phyloP scores from a whole-genome alignment of 1,140 invertebrate genomes.

The Drosophila auraria region DNA sequence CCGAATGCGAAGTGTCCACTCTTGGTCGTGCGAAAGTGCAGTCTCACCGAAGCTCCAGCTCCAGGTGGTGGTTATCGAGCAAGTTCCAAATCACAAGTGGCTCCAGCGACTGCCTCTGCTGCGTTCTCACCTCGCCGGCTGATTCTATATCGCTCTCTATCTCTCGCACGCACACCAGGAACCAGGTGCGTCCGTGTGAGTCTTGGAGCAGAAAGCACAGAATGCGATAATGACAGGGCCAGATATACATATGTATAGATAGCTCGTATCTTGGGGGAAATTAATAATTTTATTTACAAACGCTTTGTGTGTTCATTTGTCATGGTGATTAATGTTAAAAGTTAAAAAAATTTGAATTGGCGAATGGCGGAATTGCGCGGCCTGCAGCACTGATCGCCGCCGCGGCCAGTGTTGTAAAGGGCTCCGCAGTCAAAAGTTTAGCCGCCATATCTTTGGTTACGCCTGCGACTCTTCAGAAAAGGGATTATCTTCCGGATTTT shows the following conservation, averaged over 20 bases:
- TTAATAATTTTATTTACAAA: constrained; percentile 43
- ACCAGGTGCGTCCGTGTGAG: not conserved
- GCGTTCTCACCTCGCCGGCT: constrained; percentile 50
- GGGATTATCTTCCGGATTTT: constrained; percentile 68
- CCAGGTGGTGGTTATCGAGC: constrained; percentile 30
- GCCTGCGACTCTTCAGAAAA: constrained; percentile 71
- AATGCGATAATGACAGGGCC: not conserved
- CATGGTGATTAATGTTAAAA: constrained; percentile 38
- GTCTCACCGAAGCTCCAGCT: constrained; percentile 32
- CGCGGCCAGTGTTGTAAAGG: constrained; percentile 17
- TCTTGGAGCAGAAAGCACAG: not conserved
- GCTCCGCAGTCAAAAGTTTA: constrained; percentile 13
- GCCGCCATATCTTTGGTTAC: constrained; percentile 24
- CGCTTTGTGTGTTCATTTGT: constrained; percentile 19
- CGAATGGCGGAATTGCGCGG: constrained; percentile 11
- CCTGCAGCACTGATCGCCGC: constrained; percentile 21
- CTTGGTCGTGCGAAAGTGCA: constrained; percentile 37
- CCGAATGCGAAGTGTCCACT: not conserved
- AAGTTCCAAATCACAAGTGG: constrained; percentile 50
- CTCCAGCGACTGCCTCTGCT: constrained; percentile 31
- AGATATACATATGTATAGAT: constrained; percentile 5
- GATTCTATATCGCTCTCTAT: constrained; percentile 37
- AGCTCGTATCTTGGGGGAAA: constrained; percentile 12
- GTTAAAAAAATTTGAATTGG: constrained; percentile 18
- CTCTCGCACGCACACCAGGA: constrained; percentile 16